These are phyloP conservation scores for Vidua macroura DNA, from an alignment of 2,113 vertebrate species.

Conservation along the genomic window DNA sequence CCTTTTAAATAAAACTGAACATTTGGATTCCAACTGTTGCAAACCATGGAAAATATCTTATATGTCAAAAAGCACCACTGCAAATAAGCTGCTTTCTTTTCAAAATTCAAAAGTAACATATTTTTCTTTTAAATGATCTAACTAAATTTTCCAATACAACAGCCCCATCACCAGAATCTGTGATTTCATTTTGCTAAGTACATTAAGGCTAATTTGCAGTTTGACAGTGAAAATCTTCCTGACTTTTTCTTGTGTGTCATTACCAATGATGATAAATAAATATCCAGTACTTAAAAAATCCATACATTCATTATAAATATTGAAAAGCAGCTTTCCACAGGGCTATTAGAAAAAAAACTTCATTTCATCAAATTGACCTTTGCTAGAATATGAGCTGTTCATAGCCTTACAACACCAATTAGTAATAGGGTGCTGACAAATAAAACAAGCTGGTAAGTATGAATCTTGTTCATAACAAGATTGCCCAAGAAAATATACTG, in stretches of 20 bases:
- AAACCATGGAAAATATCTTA: background rate
- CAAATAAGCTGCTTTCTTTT: background rate
- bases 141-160: background rate
- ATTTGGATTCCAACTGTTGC: background rate
- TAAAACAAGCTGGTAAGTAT: slow-evolving; percentile 13
- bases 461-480: slow-evolving; percentile 30
- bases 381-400: background rate
- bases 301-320: background rate
- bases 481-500: slow-evolving; percentile 56
- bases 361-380: background rate
- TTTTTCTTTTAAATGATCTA: background rate
- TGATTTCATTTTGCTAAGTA: background rate
- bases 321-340: background rate
- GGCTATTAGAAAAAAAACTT: background rate
- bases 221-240: background rate
- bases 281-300: background rate
- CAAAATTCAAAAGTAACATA: background rate
- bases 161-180: background rate
- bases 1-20: background rate
- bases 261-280: background rate
- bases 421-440: background rate
- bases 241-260: background rate
- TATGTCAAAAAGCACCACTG: background rate
- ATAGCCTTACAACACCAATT: background rate
- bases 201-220: background rate